A percentile compares a stretch with the other conserved stretches of the same genome.
Evolutionary conservation across 1,140 invertebrate genomes (phyloP).

Genomic region (Atta colombica): DNA sequence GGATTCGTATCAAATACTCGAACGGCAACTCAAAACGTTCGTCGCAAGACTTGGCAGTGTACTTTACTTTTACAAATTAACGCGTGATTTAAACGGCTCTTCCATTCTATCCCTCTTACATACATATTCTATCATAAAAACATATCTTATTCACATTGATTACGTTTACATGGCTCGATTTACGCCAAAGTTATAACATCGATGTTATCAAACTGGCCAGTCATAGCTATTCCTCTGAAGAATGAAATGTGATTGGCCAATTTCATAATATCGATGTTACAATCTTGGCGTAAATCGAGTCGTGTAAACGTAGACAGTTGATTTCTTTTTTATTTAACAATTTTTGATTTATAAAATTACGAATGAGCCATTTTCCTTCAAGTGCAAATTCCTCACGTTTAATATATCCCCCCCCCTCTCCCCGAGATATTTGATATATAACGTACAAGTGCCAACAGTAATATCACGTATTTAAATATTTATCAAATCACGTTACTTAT

Average conservation of each 20-base stretch:
- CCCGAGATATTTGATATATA: neutral
- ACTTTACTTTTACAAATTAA: neutral
- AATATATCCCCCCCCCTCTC: neutral
- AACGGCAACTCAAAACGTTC: neutral
- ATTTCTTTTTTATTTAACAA: slow-evolving; percentile 38
- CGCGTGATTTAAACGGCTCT: neutral
- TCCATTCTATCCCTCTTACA: too few relatives aligned
- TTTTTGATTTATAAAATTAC: slow-evolving; percentile 54
- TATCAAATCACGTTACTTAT: neutral
- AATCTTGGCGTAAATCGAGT: too few relatives aligned
- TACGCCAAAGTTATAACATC: too few relatives aligned
- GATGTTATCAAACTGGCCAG: too few relatives aligned
- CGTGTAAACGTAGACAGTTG: too few relatives aligned
- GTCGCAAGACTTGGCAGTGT: slow-evolving; percentile 35
- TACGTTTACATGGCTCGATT: too few relatives aligned
- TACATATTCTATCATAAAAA: neutral
- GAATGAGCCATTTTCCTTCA: neutral
- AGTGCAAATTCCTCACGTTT: neutral
- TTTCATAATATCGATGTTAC: too few relatives aligned
- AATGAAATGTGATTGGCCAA: too few relatives aligned
- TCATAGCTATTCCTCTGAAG: too few relatives aligned
- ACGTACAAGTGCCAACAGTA: neutral
- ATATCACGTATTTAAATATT: slow-evolving; percentile 26
- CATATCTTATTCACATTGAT: neutral
- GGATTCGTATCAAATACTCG: neutral